Percentiles rank a stretch among this genome's conserved stretches.
phyloP scores from a whole-genome alignment of 92 coral and sea anemone species.

The Pocillopora meandrina region DNA sequence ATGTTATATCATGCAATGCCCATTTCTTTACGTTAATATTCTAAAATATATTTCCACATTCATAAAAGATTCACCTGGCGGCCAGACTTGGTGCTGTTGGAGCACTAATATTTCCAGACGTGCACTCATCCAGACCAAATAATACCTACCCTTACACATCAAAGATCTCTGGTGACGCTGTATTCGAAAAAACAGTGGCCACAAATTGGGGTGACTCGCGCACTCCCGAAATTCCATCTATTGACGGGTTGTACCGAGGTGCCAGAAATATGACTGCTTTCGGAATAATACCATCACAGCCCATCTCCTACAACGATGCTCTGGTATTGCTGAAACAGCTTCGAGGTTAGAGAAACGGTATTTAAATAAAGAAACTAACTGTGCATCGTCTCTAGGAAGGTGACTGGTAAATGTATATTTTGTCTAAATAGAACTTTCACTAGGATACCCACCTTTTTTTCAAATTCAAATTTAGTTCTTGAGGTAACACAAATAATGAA shows the following conservation, averaged over 20 bases:
- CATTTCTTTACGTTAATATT: no score
- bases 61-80: background rate
- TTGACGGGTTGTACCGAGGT: slow-evolving; percentile 81
- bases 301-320: slow-evolving; percentile 83
- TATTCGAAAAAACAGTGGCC: slow-evolving; percentile 54
- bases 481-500: no score
- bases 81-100: slow-evolving; percentile 63
- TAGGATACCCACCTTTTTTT: no score
- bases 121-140: slow-evolving; percentile 38
- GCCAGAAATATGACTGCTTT: slow-evolving; percentile 45
- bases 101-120: slow-evolving; percentile 75
- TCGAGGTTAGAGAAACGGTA: slow-evolving; percentile 51
- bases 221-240: slow-evolving; percentile 83
- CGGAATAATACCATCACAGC: slow-evolving; percentile 81
- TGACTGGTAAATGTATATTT: no score
- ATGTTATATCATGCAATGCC: no score
- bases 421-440: no score
- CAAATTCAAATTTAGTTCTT: no score
- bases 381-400: no score
- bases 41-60: no score
- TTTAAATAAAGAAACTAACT: no score
- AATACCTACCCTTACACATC: slow-evolving; percentile 73
- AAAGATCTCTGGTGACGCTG: slow-evolving; percentile 72
- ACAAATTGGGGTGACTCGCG: slow-evolving; percentile 67
- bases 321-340: slow-evolving; percentile 56